Conservation (phyloP, 37 sponge, comb jelly and placozoan genomes). For the Aplysina aerophoba region DNA sequence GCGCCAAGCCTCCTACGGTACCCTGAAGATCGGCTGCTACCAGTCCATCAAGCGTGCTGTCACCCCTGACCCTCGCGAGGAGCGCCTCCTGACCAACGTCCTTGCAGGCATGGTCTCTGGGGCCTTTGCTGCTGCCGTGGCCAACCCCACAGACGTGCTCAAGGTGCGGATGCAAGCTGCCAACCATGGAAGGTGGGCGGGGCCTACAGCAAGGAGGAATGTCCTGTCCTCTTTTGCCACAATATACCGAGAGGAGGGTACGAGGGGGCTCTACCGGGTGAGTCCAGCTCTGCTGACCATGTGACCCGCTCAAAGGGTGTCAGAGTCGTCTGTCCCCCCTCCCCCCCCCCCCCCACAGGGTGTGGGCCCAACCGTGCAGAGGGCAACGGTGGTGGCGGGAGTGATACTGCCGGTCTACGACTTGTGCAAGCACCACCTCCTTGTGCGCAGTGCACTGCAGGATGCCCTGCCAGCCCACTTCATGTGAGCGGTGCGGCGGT, state of each 20-base stretch:
- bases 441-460: slow-evolving; percentile 27
- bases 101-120: slow-evolving; percentile 77
- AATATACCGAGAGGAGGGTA: slow-evolving; percentile 82
- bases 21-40: slow-evolving; percentile 88
- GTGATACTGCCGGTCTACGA: slow-evolving; percentile 94
- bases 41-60: slow-evolving; percentile 71
- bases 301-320: not conserved
- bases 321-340: not conserved
- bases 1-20: slow-evolving; percentile 91
- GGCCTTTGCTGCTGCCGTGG: slow-evolving; percentile 76
- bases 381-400: slow-evolving; percentile 93
- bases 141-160: slow-evolving; percentile 93
- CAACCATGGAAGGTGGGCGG: not conserved
- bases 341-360: slow-evolving; percentile 57
- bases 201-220: slow-evolving; percentile 20
- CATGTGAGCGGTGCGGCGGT: slow-evolving; percentile 29
- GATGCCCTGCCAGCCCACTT: slow-evolving; percentile 70
- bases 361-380: slow-evolving; percentile 89
- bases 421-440: slow-evolving; percentile 67
- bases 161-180: slow-evolving; percentile 95
- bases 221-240: slow-evolving; percentile 50
- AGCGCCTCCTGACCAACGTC: slow-evolving; percentile 67
- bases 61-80: slow-evolving; percentile 51
- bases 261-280: slow-evolving; percentile 87
- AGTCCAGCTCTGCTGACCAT: slow-evolving; percentile 11